Evolutionary conservation across 2,797 vertebrate species (phyloP), one percentile per base, ranked within the genome.

Genomic region (Tapirus indicus): DNA sequence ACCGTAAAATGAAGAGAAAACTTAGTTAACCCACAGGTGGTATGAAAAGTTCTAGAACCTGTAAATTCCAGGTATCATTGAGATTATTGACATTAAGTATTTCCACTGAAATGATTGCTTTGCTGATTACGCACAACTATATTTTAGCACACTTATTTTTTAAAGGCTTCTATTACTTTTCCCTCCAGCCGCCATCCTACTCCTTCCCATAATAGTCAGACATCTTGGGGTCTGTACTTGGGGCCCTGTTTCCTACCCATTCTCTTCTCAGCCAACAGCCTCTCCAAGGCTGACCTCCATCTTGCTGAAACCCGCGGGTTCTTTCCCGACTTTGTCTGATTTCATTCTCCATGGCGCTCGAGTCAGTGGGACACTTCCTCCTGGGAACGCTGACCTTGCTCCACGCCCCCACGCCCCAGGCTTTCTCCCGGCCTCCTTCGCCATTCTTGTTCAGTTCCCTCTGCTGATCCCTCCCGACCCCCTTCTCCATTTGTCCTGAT

Each of bases 31-130:
- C 25, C 27, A 64, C 35, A 56, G 29, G n/a, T 77, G 56, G 56
- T 89, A 69, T n/a, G 78, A 83, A 74, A 97, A 97, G 14, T 88
- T 64, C 72, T 66, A 1, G 85, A 66, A 89, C 20, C n/a, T 95
- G 2, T 95, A 87, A 58, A 87, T 91, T 90, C 20, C 32, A 71
- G 3, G 13, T 80, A 12, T 87, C 86, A 56, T 54, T 56, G 41
- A 93, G 69, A 47, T 66, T 69, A 77, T 90, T 78, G 27, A 83
- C 25, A 27, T 62, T 47, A 95, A 82, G n/a, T 87, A 52, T 96
- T 97, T 54, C 27, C 44, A 80, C 29, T 41, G 29, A 91, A 85
- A 85, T 93, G 64, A 80, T 60, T 91, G 13, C 29, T 56, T 96
- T 88, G 20, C n/a, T 72, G 38, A 54, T 66, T 75, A n/a, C 44